Conservation (phyloP, 2,888 invertebrate genomes). For the Cylindroiulus punctatus region DNA sequence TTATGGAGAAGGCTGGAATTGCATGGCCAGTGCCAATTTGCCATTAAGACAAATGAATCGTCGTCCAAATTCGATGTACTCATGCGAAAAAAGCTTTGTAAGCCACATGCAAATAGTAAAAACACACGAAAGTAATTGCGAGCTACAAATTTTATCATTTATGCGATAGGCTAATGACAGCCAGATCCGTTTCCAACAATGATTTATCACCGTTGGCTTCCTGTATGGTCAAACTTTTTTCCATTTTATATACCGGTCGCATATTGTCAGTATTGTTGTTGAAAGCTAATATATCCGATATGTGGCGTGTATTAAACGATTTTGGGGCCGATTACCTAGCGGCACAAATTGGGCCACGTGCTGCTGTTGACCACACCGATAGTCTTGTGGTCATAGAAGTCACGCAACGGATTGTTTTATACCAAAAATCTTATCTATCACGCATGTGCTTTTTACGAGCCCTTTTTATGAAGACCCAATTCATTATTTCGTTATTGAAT, state of each 20-base stretch:
- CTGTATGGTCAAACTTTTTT: not conserved
- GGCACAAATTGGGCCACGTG: not conserved
- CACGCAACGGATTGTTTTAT: not conserved
- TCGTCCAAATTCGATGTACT: not conserved
- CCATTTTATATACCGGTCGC: not conserved
- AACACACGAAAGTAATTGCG: not conserved
- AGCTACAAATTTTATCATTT: not conserved
- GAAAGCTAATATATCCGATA: not conserved
- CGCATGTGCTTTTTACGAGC: not conserved
- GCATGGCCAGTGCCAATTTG: not conserved
- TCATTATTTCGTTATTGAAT: not conserved
- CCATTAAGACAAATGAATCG: not conserved
- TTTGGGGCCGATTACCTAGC: not conserved
- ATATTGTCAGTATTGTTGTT: not conserved
- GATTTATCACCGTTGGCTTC: not conserved
- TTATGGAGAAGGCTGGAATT: not conserved
- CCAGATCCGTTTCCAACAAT: not conserved
- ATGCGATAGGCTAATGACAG: not conserved
- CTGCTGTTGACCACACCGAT: not conserved
- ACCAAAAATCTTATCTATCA: not conserved
- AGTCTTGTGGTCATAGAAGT: not conserved
- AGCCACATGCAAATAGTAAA: not conserved
- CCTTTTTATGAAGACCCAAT: not conserved
- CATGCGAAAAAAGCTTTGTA: slow-evolving; percentile 1
- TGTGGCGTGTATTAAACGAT: slow-evolving; percentile 1